Conservation (phyloP, 2,888 invertebrate genomes). For the Fragum sueziense region DNA sequence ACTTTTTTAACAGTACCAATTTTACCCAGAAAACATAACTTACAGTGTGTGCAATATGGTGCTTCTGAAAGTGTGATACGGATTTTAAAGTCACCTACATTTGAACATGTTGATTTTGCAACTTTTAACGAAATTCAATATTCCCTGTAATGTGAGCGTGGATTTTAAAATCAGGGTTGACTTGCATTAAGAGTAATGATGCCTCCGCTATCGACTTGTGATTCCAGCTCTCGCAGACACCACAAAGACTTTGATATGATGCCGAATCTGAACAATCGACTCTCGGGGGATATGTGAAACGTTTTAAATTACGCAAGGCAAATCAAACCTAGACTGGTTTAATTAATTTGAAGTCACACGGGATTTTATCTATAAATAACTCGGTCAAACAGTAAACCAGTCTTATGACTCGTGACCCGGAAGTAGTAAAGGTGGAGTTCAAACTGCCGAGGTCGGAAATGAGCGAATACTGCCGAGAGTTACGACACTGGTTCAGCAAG, state of each 20-base stretch:
- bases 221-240: not conserved
- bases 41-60: too few species aligned
- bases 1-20: too few species aligned
- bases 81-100: too few species aligned
- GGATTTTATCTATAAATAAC: not conserved
- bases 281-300: not conserved
- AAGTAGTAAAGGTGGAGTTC: conserved; percentile 22
- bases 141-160: too few species aligned
- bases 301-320: not conserved
- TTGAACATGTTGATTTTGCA: too few species aligned
- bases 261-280: not conserved
- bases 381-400: not conserved
- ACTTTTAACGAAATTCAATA: too few species aligned
- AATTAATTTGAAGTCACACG: not conserved
- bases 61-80: too few species aligned
- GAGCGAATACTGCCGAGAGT: conserved; percentile 7
- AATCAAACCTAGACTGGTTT: conserved; percentile 1
- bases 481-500: conserved; percentile 33
- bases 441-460: conserved; percentile 23
- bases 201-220: not conserved
- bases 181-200: not conserved
- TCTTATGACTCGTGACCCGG: conserved; percentile 16
- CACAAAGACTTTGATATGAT: not conserved
- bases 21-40: too few species aligned
- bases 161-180: too few species aligned